These are phyloP conservation scores for Cephus pulcher DNA, from an alignment of 2,888 invertebrate species.

Conservation along the genomic window DNA sequence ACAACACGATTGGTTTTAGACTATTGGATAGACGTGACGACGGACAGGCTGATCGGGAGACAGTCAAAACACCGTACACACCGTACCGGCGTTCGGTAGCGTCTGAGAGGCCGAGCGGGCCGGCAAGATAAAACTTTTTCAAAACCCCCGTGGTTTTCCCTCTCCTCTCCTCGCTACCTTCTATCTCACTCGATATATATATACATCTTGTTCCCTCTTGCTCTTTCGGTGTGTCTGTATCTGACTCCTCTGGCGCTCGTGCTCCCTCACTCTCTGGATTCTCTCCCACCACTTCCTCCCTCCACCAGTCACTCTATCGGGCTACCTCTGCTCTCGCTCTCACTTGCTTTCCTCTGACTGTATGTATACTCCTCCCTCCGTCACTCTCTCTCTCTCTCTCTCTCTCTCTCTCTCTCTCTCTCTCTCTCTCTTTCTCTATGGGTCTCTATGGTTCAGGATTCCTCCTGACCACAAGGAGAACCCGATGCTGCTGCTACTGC, in stretches of 20 bases:
- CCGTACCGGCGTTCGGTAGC: constrained; percentile 63
- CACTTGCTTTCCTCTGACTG: constrained; percentile 12
- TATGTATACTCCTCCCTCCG: background rate
- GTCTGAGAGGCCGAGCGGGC: constrained; percentile 60
- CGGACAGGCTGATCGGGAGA: background rate
- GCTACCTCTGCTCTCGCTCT: constrained; percentile 17
- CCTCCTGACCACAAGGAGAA: background rate
- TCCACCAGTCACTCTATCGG: constrained; percentile 17
- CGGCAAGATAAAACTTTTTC: constrained; percentile 65
- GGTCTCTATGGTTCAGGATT: constrained; percentile 28
- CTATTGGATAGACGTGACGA: background rate
- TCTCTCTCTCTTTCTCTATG: constrained; percentile 19
- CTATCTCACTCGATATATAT: background rate
- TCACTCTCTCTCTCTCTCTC: constrained; percentile 2
- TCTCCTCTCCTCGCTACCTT: constrained; percentile 23
- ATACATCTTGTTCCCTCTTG: background rate
- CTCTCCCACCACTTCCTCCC: background rate
- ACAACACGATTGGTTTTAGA: background rate
- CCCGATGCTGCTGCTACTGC: background rate
- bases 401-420: constrained; percentile 8
- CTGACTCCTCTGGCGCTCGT: constrained; percentile 14
- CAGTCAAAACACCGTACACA: constrained; percentile 41
- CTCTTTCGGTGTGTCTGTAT: background rate
- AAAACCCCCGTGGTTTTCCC: constrained; percentile 58
- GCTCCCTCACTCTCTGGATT: constrained; percentile 14